Evolutionary conservation across 2,888 invertebrate genomes (phyloP), one percentile per base, ranked within the genome.

Genomic region (Kryphioiulus occultus): DNA sequence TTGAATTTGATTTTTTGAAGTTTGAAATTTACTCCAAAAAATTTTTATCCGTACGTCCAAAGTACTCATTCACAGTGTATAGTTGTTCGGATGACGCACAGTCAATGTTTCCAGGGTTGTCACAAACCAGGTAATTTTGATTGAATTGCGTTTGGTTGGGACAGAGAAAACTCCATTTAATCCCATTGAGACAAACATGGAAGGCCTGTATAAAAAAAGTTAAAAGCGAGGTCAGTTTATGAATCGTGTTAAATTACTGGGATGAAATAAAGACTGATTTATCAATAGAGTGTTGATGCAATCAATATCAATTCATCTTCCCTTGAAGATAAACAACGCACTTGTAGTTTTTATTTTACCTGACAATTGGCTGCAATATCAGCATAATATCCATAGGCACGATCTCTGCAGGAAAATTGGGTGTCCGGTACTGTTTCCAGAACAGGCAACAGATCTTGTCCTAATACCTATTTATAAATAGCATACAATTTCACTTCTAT

Each of bases 321-420:
- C 22, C 12, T 22, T 22, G 5, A 22, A 22, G 22, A 22, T 26
- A 68, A 12, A 86, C n/a, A 84, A 10, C n/a, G 22, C n/a, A n/a
- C n/a, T n/a, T n/a, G n/a, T n/a, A n/a, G n/a, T n/a, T n/a, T n/a
- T n/a, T n/a, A n/a, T n/a, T 26, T 87, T 89, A 89, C 89, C 87
- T 89, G 89, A 22, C 89, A 89, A 68, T 89, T 89, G 35, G 89
- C 89, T 87, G 88, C 88, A 12, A 44, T 39, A 85, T 89, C 89
- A 42, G 89, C 89, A 53, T 89, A 89, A 85, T 89, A 89, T 12
- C 89, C 89, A 30, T 89, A 89, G 82, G 59, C 86, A 15, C 86
- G 82, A 82, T 88, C 83, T 87, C 44, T 44, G 42, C 89, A 89
- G 22, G 87, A 59, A 68, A 89, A 89, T 19, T 44, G 53, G 5